Evolutionary conservation across 2,888 invertebrate species (phyloP).

Genomic region (Tinea pellionella): DNA sequence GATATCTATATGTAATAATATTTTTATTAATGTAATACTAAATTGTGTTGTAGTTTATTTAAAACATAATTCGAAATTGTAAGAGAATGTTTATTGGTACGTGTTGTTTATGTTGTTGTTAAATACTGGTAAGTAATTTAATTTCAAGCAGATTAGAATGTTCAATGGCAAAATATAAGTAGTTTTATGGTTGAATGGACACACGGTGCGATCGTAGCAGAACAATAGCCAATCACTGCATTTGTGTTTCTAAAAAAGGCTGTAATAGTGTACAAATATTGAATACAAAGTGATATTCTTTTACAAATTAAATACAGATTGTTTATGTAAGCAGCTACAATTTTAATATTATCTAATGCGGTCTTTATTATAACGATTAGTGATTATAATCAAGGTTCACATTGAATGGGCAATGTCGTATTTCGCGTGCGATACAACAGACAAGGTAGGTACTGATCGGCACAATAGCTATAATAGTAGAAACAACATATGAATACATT

Average conservation of each 20-base stretch:
- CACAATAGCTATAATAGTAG: neutral
- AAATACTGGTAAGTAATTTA: neutral
- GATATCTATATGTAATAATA: too few relatives aligned
- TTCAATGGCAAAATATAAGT: neutral
- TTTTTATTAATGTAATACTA: too few relatives aligned
- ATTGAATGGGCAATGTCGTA: neutral
- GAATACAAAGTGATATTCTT: neutral
- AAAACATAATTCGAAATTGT: neutral
- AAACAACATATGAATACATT: neutral
- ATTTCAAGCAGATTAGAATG: neutral
- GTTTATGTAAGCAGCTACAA: too few relatives aligned
- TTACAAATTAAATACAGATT: neutral
- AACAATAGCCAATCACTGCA: neutral
- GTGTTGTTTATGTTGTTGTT: neutral
- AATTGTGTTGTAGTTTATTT: neutral
- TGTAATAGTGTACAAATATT: neutral
- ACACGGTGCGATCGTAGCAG: neutral
- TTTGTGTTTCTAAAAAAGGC: neutral
- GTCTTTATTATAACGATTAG: too few relatives aligned
- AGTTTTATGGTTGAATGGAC: constrained; percentile 7
- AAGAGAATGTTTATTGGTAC: neutral
- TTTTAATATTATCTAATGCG: too few relatives aligned
- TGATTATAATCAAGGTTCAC: neutral
- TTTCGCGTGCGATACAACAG: neutral
- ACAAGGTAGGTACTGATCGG: neutral